Evolutionary conservation across 2,888 invertebrate species (phyloP), one percentile per base, ranked within the genome.

Genomic region (Torymus auratus): DNA sequence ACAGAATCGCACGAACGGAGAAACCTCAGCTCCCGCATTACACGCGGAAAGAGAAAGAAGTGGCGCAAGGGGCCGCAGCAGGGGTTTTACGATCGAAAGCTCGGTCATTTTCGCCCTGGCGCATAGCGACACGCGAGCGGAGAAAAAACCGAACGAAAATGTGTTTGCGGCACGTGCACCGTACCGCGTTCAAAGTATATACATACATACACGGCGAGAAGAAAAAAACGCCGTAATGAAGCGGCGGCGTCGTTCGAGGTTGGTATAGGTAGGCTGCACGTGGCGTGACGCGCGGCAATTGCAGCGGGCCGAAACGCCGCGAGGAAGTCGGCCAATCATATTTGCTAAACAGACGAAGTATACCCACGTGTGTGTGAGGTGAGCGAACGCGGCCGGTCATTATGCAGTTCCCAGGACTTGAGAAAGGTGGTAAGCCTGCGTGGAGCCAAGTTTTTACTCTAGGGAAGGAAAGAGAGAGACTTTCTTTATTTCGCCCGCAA

Each of bases 231-330:
- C 11, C 55, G 12, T 41, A 58, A 67, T 50, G 75, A 60, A 53
- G 20, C 58, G 13, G 23, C 50, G n/a, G 60, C 58, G 17, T 23
- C 55, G 15, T 55, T 60, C 56, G n/a, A 13, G 23, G 15, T 20
- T 41, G 41, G 41, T 10, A 41, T 7, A 41, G 41, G 7, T 41
- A 41, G 41, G 41, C 41, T 41, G 7, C 7, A 41, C 70, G 52
- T 78, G 68, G 73, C 78, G 78, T 73, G 68, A 79, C 78, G 56
- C 12, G n/a, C 12, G 56, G 68, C 62, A 79, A 79, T 79, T 55
- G 61, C 68, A 13, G 17, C 52, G 12, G 41, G 7, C 55, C 23
- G 13, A 69, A 69, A 62, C 20, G 20, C 20, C 53, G 61, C 53
- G 12, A 23, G 20, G 15, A 70, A 64, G 10, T 72, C 70, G 71